Base-by-base conservation (phyloP, 2,113 vertebrate genomes). In the Opisthocomus hoazin region DNA sequence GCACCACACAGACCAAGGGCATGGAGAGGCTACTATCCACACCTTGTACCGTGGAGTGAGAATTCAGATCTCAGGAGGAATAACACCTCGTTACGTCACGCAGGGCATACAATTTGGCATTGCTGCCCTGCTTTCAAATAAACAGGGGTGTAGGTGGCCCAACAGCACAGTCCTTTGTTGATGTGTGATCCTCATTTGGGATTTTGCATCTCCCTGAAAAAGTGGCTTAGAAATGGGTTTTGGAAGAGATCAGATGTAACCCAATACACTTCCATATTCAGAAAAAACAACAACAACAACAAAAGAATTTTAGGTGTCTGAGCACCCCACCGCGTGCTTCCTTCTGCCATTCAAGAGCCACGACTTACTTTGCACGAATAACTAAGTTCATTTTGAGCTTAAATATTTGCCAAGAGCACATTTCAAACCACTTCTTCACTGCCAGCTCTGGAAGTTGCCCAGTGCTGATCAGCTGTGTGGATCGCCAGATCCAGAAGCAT, bases 401-500 rank as follows among this genome's bases (percentile, higher is more conserved):
- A 43, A 74, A 53, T 86, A 83, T 94, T 94, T 94, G 58, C 79
- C 53, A 14, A 69, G 71, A 88, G 32, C 83, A 80, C 86, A 93
- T 86, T 80, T 53, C 82, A 57, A 73, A 43, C 23, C 48, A 34
- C 6, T 89, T 53, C 11, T 39, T 30, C 50, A 34, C 63, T 22
- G 50, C 45, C 63, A 83, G 41, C 22, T 92, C 73, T 86, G 54
- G 50, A 27, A 60, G 51, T 14, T 27, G 16, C 21, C 15, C 37
- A 36, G 48, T 22, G 36, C 22, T 65, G 57, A 36, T 51, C 1
- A 68, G 17, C 61, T 80, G 43, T 29, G 26, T 34, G 46, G 43
- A 64, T 43, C 81, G 74, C 41, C 32, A 68, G 51, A 75, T 51
- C 26, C 84, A 90, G 43, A 81, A 78, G 39, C 56, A 82, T 30